These are phyloP conservation scores for Helicoverpa armigera DNA, from an alignment of 1,140 invertebrate genomes.

Conservation along the genomic window DNA sequence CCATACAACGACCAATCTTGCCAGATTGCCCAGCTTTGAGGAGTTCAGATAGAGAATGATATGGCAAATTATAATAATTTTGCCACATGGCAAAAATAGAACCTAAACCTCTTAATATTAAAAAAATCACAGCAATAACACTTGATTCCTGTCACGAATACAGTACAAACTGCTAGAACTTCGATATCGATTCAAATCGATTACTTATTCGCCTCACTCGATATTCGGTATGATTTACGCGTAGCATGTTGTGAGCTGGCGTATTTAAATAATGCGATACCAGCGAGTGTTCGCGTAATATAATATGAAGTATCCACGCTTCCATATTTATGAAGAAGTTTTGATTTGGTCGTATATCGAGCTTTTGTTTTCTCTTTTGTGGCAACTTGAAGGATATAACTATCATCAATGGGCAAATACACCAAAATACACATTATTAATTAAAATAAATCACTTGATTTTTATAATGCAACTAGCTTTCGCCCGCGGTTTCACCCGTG, in stretches of 20 bases:
- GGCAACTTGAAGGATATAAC: neutral
- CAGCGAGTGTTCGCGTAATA: slow-evolving; percentile 14
- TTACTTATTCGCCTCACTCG: slow-evolving; percentile 38
- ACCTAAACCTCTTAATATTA: too few relatives aligned
- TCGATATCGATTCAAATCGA: slow-evolving; percentile 40
- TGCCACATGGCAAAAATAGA: too few relatives aligned
- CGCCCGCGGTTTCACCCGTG: too few relatives aligned
- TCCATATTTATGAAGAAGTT: slow-evolving; percentile 29
- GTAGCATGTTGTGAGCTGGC: slow-evolving; percentile 15
- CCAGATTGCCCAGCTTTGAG: too few relatives aligned
- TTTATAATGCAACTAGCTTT: too few relatives aligned
- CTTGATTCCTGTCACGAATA: slow-evolving; percentile 10
- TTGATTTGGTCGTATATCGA: neutral
- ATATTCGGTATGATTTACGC: slow-evolving; percentile 47
- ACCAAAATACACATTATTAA: too few relatives aligned
- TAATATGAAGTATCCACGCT: slow-evolving; percentile 30
- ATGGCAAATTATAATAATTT: too few relatives aligned
- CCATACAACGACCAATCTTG: too few relatives aligned
- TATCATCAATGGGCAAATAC: too few relatives aligned
- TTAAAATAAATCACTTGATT: too few relatives aligned
- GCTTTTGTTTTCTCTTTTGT: slow-evolving; percentile 2
- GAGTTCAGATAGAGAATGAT: too few relatives aligned
- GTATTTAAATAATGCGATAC: slow-evolving; percentile 37
- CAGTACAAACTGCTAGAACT: slow-evolving; percentile 13
- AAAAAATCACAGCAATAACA: neutral